Evolutionary conservation across 2,888 invertebrate genomes (phyloP).

Genomic region (Lithophane socia): DNA sequence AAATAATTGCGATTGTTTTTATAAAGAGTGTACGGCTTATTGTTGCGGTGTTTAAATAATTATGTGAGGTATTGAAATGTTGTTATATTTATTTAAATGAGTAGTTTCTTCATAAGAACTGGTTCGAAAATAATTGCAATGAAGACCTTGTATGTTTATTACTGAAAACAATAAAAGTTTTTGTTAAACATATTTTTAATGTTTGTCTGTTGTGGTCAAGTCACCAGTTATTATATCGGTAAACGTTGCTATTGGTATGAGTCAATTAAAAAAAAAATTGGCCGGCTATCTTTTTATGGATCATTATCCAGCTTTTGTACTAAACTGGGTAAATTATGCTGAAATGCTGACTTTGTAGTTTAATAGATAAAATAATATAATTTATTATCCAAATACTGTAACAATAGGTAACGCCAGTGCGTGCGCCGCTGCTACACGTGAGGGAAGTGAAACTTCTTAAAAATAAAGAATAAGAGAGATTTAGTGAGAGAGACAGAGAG

Average conservation of each 20-base stretch:
- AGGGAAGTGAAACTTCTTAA: no score
- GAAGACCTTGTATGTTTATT: conserved; percentile 10
- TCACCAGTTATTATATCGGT: not conserved
- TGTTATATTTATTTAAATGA: conserved; percentile 33
- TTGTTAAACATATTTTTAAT: not conserved
- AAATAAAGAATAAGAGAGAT: no score
- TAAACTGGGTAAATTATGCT: not conserved
- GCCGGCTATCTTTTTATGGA: not conserved
- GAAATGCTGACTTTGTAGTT: not conserved
- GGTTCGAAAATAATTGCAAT: conserved; percentile 15
- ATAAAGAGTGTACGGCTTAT: conserved; percentile 18
- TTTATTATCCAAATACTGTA: not conserved
- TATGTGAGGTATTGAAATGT: conserved; percentile 34
- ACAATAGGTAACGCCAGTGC: no score
- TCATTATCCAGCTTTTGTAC: conserved; percentile 17
- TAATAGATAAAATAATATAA: not conserved
- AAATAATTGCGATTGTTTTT: conserved; percentile 60
- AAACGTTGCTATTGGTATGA: not conserved
- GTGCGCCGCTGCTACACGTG: no score
- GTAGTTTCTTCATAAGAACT: conserved; percentile 9
- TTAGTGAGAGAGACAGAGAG: no score
- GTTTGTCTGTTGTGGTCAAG: conserved; percentile 5
- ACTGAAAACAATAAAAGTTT: not conserved
- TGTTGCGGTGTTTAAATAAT: conserved; percentile 43
- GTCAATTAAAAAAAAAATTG: not conserved